Evolutionary conservation across 2,113 vertebrate species (phyloP).

Genomic region (Chrysochloris asiatica): DNA sequence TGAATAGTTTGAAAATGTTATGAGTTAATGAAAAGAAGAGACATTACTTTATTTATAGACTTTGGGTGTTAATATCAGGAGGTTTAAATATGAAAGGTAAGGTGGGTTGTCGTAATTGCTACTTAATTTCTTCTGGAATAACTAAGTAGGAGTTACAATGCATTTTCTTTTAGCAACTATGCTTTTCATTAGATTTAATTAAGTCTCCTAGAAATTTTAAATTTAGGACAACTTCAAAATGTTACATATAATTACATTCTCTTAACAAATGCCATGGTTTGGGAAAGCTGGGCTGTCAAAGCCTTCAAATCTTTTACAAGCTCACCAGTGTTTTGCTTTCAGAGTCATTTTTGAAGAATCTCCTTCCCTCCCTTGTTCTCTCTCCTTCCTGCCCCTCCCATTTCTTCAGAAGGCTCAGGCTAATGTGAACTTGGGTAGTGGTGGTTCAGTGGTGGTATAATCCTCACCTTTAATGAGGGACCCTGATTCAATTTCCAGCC

Average conservation of each 20-base stretch:
- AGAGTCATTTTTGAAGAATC: not conserved
- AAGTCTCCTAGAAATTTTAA: conserved; percentile 67
- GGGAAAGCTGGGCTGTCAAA: conserved; percentile 29
- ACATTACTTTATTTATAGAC: conserved; percentile 40
- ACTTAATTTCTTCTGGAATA: conserved; percentile 60
- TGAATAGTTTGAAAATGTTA: conserved; percentile 34
- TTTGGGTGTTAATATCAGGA: not conserved
- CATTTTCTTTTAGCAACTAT: conserved; percentile 61
- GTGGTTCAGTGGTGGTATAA: not conserved
- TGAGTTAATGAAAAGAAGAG: conserved; percentile 27
- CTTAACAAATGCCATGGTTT: conserved; percentile 33
- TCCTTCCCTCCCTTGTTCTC: not conserved
- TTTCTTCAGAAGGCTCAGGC: not conserved
- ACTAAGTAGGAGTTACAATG: conserved; percentile 47
- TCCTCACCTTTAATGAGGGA: not conserved
- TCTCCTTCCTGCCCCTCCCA: not conserved
- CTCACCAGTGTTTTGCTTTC: not conserved
- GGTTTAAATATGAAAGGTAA: conserved; percentile 40
- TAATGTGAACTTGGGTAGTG: not conserved
- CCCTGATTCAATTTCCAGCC: not conserved
- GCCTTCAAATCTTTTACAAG: not conserved
- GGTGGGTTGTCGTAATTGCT: conserved; percentile 26
- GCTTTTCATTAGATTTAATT: conserved; percentile 76
- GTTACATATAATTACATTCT: conserved; percentile 59
- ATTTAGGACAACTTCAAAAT: conserved; percentile 67